phyloP scores from a whole-genome alignment of 2,113 vertebrate species.

The Ciconia maguari region DNA sequence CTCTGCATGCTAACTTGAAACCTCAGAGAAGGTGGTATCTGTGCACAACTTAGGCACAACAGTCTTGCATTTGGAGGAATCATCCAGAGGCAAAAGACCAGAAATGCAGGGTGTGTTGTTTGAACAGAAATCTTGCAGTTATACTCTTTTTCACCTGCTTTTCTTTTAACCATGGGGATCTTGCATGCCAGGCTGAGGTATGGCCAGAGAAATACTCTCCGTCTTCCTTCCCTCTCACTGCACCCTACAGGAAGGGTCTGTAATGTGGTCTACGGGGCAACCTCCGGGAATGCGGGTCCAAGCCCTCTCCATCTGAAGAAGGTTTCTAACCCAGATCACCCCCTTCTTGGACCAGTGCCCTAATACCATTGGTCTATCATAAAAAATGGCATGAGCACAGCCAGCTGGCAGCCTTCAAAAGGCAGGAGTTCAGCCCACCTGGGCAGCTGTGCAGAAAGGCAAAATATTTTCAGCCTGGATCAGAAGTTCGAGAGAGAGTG shows the following conservation, averaged over 20 bases:
- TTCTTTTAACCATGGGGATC: neutral
- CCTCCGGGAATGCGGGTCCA: accelerated
- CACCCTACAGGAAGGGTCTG: neutral
- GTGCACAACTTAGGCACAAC: neutral
- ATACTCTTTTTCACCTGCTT: neutral
- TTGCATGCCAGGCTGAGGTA: neutral
- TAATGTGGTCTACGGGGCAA: accelerated
- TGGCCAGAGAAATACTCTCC: neutral
- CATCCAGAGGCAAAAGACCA: neutral
- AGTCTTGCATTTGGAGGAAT: neutral
- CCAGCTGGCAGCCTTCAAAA: neutral
- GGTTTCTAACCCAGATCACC: neutral
- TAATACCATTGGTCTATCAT: neutral
- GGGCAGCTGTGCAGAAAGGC: neutral
- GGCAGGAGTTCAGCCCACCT: neutral
- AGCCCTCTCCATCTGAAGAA: neutral
- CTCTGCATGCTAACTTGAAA: neutral
- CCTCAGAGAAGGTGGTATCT: neutral
- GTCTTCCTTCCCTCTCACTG: neutral
- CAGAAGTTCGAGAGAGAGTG: neutral
- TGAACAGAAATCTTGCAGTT: neutral
- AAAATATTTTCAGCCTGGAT: neutral
- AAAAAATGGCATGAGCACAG: neutral
- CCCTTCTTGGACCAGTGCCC: neutral
- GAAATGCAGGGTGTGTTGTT: neutral